Base-by-base conservation (phyloP, 2,888 invertebrate genomes). In the Cephus sareptanus region DNA sequence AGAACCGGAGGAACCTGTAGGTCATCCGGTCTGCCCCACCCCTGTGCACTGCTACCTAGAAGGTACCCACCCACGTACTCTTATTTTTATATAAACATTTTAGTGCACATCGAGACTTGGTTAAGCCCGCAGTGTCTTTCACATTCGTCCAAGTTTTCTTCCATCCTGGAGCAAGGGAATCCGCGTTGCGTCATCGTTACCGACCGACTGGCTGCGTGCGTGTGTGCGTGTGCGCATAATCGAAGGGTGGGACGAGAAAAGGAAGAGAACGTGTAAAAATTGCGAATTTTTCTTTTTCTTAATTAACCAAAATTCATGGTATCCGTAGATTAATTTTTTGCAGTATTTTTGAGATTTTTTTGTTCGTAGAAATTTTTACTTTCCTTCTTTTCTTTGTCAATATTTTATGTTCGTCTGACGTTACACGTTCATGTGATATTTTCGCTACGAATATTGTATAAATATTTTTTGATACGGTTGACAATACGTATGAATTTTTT, bases 51-150 rank as follows among this genome's bases (percentile, higher is more conserved):
- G 40, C 23, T 23, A 23, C 23, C 23, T 23, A 0, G 40, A 56
- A 56, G 40, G 40, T 56, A 56, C 15, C 40, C 40, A 56, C 40
- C 40, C 40, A 56, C 40, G 40, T 56, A 56, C 9, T 56, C 40
- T 23, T 77, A 89, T 89, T 90, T 90, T 89, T 89, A 89, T 87
- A 85, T 83, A 85, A 87, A 87, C 87, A 87, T 87, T 78, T 86
- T 89, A 88, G 89, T 89, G 79, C 80, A 85, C 76, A 81, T 73
- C 84, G 81, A 83, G 83, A 84, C 84, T 82, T 80, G 85, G 84
- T 81, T 81, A 83, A 79, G 85, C 82, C 84, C 83, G 81, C 83
- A 84, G 85, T 81, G 76, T 69, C 76, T 76, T 69, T 33, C 71
- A 15, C 31, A 71, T 71, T 71, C 33, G 30, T n/a, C 40, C 15